These are phyloP conservation scores for Patella vulgata DNA, from an alignment of 1,140 invertebrate genomes.

Conservation along the genomic window DNA sequence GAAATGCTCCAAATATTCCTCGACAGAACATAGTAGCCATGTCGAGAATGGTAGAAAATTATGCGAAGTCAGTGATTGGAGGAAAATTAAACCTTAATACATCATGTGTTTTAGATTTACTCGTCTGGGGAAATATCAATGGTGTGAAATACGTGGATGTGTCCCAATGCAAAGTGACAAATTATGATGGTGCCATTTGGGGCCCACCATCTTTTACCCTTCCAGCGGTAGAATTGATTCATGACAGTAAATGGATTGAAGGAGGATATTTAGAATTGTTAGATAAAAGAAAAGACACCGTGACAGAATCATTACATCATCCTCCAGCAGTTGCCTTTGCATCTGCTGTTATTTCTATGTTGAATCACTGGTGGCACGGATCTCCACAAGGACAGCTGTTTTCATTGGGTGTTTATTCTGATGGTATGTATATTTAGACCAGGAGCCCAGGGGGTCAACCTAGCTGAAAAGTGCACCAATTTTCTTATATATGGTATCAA, in stretches of 20 bases:
- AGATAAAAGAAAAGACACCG: constrained; percentile 24
- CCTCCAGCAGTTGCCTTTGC: constrained; percentile 37
- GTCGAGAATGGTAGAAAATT: constrained; percentile 57
- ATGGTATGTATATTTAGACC: constrained; percentile 53
- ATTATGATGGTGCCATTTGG: constrained; percentile 62
- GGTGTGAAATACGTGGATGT: constrained; percentile 54
- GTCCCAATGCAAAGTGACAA: constrained; percentile 46
- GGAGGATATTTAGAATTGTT: constrained; percentile 54
- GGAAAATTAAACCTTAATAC: constrained; percentile 57
- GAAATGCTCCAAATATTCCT: constrained; percentile 52
- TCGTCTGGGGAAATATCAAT: constrained; percentile 63
- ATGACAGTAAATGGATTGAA: constrained; percentile 60
- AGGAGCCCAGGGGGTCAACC: no score
- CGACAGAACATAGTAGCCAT: constrained; percentile 59
- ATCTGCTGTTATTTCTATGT: constrained; percentile 44
- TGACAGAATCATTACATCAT: constrained; percentile 34
- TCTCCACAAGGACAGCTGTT: constrained; percentile 55
- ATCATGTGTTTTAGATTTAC: constrained; percentile 55
- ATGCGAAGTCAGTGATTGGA: constrained; percentile 59
- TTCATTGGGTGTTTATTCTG: constrained; percentile 56
- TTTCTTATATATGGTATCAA: no score
- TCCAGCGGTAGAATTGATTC: constrained; percentile 54
- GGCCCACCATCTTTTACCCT: constrained; percentile 61
- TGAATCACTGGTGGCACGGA: constrained; percentile 60
- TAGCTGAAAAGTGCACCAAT: no score